These are phyloP conservation scores for Apis laboriosa DNA, from an alignment of 1,140 invertebrate species.

Conservation along the genomic window DNA sequence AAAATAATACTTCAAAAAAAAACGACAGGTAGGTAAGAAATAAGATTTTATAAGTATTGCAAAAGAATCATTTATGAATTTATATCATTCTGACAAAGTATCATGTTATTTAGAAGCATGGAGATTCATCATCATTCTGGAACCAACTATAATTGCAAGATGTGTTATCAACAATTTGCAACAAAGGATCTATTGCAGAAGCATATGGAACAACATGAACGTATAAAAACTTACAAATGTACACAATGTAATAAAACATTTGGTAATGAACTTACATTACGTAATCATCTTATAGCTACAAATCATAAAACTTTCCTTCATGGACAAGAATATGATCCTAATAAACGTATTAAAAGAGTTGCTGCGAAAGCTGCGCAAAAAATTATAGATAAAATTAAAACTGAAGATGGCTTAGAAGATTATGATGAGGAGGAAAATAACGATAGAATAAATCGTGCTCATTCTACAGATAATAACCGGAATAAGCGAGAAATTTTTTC, in stretches of 20 bases:
- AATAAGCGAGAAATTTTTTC: constrained; percentile 43
- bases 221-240: constrained; percentile 72
- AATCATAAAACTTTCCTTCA: constrained; percentile 76
- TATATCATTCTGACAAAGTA: neutral
- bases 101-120: constrained; percentile 58
- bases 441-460: constrained; percentile 26
- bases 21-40: constrained; percentile 32
- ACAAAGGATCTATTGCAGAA: constrained; percentile 71
- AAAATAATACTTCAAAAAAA: constrained; percentile 39
- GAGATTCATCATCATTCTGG: constrained; percentile 63
- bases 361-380: constrained; percentile 78
- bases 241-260: constrained; percentile 77
- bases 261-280: constrained; percentile 75
- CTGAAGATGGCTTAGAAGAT: constrained; percentile 72
- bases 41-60: neutral
- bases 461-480: constrained; percentile 3
- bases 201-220: constrained; percentile 71
- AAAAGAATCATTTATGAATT: neutral
- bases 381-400: constrained; percentile 79
- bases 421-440: constrained; percentile 63
- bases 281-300: constrained; percentile 78
- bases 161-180: constrained; percentile 70
- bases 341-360: constrained; percentile 77
- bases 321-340: constrained; percentile 77
- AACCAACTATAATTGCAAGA: constrained; percentile 70